These are phyloP conservation scores for Xylocopa sonorina DNA, from an alignment of 1,140 invertebrate genomes.

Conservation along the genomic window DNA sequence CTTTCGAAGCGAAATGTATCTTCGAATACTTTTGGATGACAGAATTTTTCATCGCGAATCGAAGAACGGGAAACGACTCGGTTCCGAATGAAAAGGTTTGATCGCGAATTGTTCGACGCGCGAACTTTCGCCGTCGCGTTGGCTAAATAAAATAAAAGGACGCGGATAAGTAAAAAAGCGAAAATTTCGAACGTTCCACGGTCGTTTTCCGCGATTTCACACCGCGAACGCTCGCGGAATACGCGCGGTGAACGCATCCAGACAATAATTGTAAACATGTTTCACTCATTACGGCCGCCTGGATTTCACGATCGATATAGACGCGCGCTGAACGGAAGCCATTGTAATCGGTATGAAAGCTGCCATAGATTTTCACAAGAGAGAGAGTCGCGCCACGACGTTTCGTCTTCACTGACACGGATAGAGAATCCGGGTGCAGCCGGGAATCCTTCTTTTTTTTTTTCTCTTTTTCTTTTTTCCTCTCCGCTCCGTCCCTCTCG, in stretches of 20 bases:
- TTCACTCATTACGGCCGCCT: slow-evolving; percentile 38
- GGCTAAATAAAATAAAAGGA: too few relatives aligned
- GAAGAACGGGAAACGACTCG: too few relatives aligned
- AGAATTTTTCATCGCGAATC: too few relatives aligned
- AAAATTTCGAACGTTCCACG: too few relatives aligned
- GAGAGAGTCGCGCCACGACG: slow-evolving; percentile 56
- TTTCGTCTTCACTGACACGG: slow-evolving; percentile 62
- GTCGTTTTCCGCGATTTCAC: too few relatives aligned
- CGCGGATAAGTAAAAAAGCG: too few relatives aligned
- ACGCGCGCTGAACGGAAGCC: slow-evolving; percentile 52
- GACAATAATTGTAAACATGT: slow-evolving; percentile 53
- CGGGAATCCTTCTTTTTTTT: slow-evolving; percentile 32
- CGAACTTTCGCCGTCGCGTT: too few relatives aligned
- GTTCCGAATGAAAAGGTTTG: too few relatives aligned
- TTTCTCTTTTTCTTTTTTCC: background rate
- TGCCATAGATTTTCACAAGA: slow-evolving; percentile 65
- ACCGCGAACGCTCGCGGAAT: too few relatives aligned
- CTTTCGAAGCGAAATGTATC: too few relatives aligned
- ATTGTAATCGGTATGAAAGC: slow-evolving; percentile 66
- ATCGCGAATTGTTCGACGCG: too few relatives aligned
- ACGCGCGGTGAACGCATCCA: slow-evolving; percentile 14
- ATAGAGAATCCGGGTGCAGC: slow-evolving; percentile 52
- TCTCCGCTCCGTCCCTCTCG: slow-evolving; percentile 1
- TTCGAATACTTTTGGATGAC: too few relatives aligned
- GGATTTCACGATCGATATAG: slow-evolving; percentile 56